These are phyloP conservation scores for Pipa parva DNA, from an alignment of 2,113 vertebrate species.

Conservation along the genomic window DNA sequence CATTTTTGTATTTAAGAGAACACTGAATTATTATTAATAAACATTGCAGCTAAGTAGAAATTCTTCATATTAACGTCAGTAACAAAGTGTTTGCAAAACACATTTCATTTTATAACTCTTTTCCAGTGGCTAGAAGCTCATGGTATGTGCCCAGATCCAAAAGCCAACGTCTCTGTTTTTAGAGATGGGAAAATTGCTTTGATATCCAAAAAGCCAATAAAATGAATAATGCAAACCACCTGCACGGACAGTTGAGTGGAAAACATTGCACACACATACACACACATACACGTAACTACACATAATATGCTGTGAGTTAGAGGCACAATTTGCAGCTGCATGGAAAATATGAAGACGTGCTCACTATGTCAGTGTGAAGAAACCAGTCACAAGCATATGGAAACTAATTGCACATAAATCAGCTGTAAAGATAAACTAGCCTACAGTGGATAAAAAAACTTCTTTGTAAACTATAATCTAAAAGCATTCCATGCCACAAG, in stretches of 20 bases:
- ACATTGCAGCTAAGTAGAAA: no score
- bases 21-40: no score
- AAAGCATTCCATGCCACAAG: conserved; percentile 49
- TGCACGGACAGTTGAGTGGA: not conserved
- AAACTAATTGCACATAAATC: conserved; percentile 47
- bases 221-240: not conserved
- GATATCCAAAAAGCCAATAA: not conserved
- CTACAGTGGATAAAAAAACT: conserved; percentile 51
- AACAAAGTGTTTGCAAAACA: no score
- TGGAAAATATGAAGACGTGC: not conserved
- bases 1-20: no score
- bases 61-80: no score
- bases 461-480: conserved; percentile 51
- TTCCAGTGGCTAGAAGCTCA: not conserved
- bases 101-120: no score
- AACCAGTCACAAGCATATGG: conserved; percentile 24
- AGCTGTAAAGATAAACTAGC: conserved; percentile 50
- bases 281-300: no score
- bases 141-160: not conserved
- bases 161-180: not conserved
- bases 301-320: not conserved
- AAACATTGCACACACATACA: not conserved
- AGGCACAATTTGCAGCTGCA: not conserved
- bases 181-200: not conserved
- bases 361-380: not conserved